Evolutionary conservation across 2,113 vertebrate genomes (phyloP), one percentile per base, ranked within the genome.

Genomic region (Oreochromis tanganicae): DNA sequence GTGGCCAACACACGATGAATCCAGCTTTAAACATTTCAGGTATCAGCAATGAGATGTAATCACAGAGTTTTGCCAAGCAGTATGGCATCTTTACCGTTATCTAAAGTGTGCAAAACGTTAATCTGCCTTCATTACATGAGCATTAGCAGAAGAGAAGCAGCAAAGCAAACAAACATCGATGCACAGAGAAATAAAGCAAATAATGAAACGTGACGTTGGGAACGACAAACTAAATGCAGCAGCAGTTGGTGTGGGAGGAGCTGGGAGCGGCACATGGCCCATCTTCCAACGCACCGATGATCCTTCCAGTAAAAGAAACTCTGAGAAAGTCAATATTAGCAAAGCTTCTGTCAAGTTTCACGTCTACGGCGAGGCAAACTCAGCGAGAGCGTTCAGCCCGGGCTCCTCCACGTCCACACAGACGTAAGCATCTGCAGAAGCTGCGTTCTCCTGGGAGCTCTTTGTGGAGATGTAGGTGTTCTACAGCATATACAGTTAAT

Each of bases 201-300:
- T 13, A 48, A 8, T 10, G 56, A 46, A 61, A 82, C 56, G 41
- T 82, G 80, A 48, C 27, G 7, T 6, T 2, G 29, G 27, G 57
- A 82, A 61, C 43, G 29, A 48, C 80, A 82, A 48, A 48, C n/a
- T 17, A n/a, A 61, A 61, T 11, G 75, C 29, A 7, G 43, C 54
- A 43, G 24, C 54, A 81, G 55, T 11, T 57, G 80, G 36, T 19
- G 80, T 81, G 80, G 36, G 36, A 59, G 54, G 80, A 81, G 54
- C 54, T 43, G 21, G 79, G 21, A 81, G 79, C 79, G 7, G 79
- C 54, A 0, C 21, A 1, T 4, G 21, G 80, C 36, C 46, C 21
- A 13, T 81, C 54, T 43, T 17, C 54, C 3, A 29, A 81, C 3
- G 17, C 54, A 1, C 10, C 17, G 27, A 50, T 5, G 73, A 78